Conservation (phyloP, 1,140 invertebrate genomes). For the Zaprionus nigranus region DNA sequence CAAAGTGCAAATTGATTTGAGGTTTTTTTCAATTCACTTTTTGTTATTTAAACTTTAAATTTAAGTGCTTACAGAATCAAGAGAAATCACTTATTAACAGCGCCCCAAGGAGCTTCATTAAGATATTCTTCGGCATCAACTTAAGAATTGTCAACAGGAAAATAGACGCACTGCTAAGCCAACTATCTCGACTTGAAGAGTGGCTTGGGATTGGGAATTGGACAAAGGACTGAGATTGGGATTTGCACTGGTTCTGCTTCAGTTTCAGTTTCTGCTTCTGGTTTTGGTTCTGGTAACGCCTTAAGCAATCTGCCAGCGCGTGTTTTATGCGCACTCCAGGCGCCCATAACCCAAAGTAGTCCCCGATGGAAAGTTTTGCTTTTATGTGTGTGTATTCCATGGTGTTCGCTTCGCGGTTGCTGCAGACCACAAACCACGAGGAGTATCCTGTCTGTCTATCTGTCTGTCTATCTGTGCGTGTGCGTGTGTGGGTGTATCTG, state of each 20-base stretch:
- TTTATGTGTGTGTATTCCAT: constrained; percentile 49
- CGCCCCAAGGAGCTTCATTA: constrained; percentile 51
- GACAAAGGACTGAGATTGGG: neutral
- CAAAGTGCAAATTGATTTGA: constrained; percentile 46
- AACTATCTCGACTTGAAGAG: constrained; percentile 33
- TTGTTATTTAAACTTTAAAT: neutral
- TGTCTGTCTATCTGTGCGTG: neutral
- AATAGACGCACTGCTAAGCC: constrained; percentile 34
- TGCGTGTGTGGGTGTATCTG: neutral
- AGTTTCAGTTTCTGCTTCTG: too few relatives aligned
- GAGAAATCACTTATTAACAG: constrained; percentile 46
- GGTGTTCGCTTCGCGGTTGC: constrained; percentile 26
- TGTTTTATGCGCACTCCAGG: constrained; percentile 77
- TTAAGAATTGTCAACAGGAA: constrained; percentile 38
- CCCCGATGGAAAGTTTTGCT: constrained; percentile 71
- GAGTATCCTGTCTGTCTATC: neutral
- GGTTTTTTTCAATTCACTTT: neutral
- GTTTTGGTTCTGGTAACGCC: constrained; percentile 14
- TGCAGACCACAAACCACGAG: neutral
- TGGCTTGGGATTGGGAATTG: neutral
- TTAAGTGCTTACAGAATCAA: neutral
- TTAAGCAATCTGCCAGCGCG: constrained; percentile 57
- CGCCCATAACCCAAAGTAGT: constrained; percentile 76
- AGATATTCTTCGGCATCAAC: constrained; percentile 2
- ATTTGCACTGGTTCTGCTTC: neutral